A percentile compares a stretch with the other conserved stretches of the same genome.
phyloP scores from a whole-genome alignment of 2,113 vertebrate species.

The Mastomys coucha region DNA sequence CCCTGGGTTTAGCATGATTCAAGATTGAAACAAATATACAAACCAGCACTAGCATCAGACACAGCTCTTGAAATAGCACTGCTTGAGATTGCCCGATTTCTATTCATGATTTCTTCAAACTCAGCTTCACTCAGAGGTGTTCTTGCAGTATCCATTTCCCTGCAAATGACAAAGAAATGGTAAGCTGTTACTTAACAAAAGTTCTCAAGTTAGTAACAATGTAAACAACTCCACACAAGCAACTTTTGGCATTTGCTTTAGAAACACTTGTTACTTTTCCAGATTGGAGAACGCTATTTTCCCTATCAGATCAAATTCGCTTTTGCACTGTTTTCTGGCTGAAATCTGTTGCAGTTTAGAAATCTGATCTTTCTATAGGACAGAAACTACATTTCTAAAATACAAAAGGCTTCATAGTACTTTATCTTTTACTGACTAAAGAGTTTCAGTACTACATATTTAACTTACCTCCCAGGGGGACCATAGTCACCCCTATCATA shows the following conservation, averaged over 20 bases:
- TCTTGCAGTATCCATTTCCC: slow-evolving; percentile 97
- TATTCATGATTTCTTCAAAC: slow-evolving; percentile 99
- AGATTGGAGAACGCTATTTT: background rate
- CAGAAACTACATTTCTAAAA: background rate
- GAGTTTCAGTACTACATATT: background rate
- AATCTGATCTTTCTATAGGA: slow-evolving; percentile 23
- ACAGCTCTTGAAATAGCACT: slow-evolving; percentile 99
- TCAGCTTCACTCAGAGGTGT: slow-evolving; percentile 98
- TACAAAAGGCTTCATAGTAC: background rate
- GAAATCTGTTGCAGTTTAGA: slow-evolving; percentile 40
- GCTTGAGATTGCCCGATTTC: slow-evolving; percentile 98
- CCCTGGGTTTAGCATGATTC: background rate
- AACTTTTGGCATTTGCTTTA: slow-evolving; percentile 35
- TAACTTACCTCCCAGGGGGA: slow-evolving; percentile 95
- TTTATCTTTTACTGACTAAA: slow-evolving; percentile 36
- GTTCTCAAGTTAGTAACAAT: slow-evolving; percentile 46
- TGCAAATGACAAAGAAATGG: slow-evolving; percentile 85
- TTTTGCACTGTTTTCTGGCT: background rate
- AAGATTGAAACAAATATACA: slow-evolving; percentile 76
- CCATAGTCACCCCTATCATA: slow-evolving; percentile 98
- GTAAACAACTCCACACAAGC: slow-evolving; percentile 16
- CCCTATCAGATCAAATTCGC: slow-evolving; percentile 41
- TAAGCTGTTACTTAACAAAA: slow-evolving; percentile 61
- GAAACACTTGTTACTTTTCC: slow-evolving; percentile 5
- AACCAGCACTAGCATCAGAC: slow-evolving; percentile 98